Conservation (phyloP, 1,140 invertebrate species). For the Listronotus oregonensis region DNA sequence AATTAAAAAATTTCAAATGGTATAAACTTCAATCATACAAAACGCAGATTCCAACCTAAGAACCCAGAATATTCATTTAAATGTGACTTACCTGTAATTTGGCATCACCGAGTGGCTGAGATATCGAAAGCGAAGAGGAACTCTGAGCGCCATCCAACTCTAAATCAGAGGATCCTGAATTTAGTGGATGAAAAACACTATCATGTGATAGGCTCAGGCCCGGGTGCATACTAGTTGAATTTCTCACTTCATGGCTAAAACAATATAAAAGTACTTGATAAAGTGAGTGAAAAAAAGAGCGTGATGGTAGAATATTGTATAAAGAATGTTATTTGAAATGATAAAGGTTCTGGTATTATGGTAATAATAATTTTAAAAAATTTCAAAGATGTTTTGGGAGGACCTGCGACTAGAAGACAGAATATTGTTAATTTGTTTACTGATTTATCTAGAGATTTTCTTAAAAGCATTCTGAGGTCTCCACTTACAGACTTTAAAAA, state of each 20-base stretch:
- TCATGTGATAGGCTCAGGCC: constrained; percentile 76
- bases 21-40: too few relatives aligned
- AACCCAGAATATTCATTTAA: too few relatives aligned
- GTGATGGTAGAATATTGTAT: background rate
- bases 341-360: too few relatives aligned
- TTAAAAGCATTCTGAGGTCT: too few relatives aligned
- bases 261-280: constrained; percentile 14
- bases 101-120: constrained; percentile 49
- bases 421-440: too few relatives aligned
- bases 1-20: too few relatives aligned
- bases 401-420: too few relatives aligned
- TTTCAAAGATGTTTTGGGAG: too few relatives aligned
- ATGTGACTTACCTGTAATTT: constrained; percentile 49
- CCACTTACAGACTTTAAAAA: too few relatives aligned
- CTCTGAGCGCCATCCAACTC: constrained; percentile 54
- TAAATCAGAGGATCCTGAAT: constrained; percentile 54
- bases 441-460: too few relatives aligned
- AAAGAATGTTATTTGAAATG: background rate
- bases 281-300: background rate
- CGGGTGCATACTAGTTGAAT: constrained; percentile 54
- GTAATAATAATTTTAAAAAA: too few relatives aligned
- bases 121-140: constrained; percentile 54
- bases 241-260: constrained; percentile 38
- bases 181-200: constrained; percentile 70
- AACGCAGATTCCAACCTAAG: too few relatives aligned